Evolutionary conservation across 2,797 vertebrate species (phyloP).

Genomic region (Ciconia nigra): DNA sequence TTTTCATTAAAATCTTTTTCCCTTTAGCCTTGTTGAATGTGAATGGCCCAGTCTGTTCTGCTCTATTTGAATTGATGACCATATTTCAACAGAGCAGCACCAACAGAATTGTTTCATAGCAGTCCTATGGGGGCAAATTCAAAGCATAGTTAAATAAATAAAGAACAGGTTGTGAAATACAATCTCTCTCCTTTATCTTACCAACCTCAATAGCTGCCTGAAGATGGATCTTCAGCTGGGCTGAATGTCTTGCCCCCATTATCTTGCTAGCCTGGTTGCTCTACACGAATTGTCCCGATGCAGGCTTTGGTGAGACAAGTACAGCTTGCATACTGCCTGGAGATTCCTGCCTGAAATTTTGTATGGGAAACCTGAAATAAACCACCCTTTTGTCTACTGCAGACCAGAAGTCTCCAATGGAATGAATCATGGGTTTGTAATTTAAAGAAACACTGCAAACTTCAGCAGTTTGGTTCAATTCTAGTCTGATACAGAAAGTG

Average conservation of each 20-base stretch:
- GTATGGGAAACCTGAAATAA: neutral
- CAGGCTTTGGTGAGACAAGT: neutral
- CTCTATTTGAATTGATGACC: neutral
- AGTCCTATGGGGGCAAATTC: neutral
- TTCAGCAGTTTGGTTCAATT: neutral
- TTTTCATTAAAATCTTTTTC: neutral
- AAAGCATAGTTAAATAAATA: neutral
- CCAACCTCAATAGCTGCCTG: neutral
- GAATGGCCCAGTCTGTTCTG: neutral
- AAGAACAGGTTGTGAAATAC: neutral
- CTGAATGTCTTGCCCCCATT: neutral
- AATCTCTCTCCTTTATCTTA: neutral
- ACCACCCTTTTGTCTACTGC: neutral
- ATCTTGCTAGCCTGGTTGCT: neutral
- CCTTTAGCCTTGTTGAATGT: neutral
- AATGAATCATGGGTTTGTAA: neutral
- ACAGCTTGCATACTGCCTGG: neutral
- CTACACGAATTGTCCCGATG: neutral
- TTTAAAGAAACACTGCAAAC: neutral
- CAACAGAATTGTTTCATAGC: neutral
- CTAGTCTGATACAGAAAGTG: neutral
- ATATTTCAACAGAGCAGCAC: neutral
- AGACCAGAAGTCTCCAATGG: neutral
- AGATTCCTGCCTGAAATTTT: neutral
- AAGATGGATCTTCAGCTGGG: neutral